Base-by-base conservation (phyloP, 30 jellyfish, hydroid and myxozoan species). In the Nemopilema nomurai region DNA sequence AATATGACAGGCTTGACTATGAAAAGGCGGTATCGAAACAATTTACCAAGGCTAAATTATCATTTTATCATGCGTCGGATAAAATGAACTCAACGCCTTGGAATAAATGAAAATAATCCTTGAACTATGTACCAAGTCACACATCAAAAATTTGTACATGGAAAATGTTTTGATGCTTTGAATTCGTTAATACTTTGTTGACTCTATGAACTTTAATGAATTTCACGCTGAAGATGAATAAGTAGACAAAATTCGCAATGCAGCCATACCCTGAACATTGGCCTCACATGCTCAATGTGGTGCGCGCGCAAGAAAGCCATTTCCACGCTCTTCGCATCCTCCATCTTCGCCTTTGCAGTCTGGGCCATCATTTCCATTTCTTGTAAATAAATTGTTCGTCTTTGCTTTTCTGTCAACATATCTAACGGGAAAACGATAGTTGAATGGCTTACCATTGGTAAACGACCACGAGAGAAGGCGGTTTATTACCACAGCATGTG, bases 251-350 rank as follows among this genome's bases (percentile, higher is more conserved):
- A n/a, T n/a, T n/a, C n/a, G n/a, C n/a, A n/a, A n/a, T n/a, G n/a
- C n/a, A n/a, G n/a, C n/a, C n/a, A n/a, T 72, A 93, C 98, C 87
- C 88, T 93, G 62, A 93, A 93, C 98, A 93, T 93, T 0, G 98
- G 98, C 77, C 91, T 81, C 49, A 89, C 94, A 65, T 93, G 97
- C 67, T 93, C 97, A 62, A 89, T 79, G 50, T 93, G 98, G 0
- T 97, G 75, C 8, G 98, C 96, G 18, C 80, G 98, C 0, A 93
- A 31, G 57, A 93, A 93, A 16, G 93, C 62, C 67, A 97, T 93
- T 23, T 93, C 93, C 33, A 88, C 85, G 23, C 82, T 79, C 50
- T 82, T 74, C 1, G 91, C 90, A 69, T 93, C 98, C 70, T 89
- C 96, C 98, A 93, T 93, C 84, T 82, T 93, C 17, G 91, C 87